Evolutionary conservation across 2,888 invertebrate species (phyloP), one percentile per base, ranked within the genome.

Genomic region (Mystacides longicornis): DNA sequence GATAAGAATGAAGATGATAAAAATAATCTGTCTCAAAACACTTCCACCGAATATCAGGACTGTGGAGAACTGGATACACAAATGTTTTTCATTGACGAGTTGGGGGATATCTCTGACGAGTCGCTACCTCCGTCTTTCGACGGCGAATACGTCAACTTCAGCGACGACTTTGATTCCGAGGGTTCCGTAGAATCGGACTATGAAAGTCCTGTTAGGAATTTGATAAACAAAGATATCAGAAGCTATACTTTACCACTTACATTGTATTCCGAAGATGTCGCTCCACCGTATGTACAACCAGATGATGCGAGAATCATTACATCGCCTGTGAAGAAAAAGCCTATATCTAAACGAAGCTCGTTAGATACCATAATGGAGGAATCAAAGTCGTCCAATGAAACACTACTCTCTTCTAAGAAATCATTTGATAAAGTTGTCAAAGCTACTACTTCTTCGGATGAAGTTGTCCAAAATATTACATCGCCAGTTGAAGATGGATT

Each of bases 81-180:
- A 20, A 20, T 23, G 3, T 54, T 23, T 23, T 23, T 37, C 45
- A 43, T 46, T 1, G 51, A 33, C 7, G 23, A 49, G 22, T 27
- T 19, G 22, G 27, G 22, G n/a, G 49, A 20, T 27, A 37, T 47
- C 9, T 27, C 23, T 14, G 43, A 49, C 3, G 52, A 53, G 21
- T 56, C 56, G 14, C 20, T 59, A 23, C 51, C 53, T 20, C 19
- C 54, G 7, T 49, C 46, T 4, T 37, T 23, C n/a, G 51, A 53
- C 2, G 77, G 77, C 0, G 75, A 74, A 62, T 77, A 77, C 60
- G 72, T 72, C n/a, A 77, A 76, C 59, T 77, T 77, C 49, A 69
- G 68, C 45, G 75, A 74, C 3, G 71, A 69, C 19, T 64, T 69
- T 60, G 68, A 72, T 58, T 71, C 72, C 14, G 75, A 71, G 55